Evolutionary conservation across 1,140 invertebrate species (phyloP), one percentile per base, ranked within the genome.

Genomic region (Babylonia areolata): DNA sequence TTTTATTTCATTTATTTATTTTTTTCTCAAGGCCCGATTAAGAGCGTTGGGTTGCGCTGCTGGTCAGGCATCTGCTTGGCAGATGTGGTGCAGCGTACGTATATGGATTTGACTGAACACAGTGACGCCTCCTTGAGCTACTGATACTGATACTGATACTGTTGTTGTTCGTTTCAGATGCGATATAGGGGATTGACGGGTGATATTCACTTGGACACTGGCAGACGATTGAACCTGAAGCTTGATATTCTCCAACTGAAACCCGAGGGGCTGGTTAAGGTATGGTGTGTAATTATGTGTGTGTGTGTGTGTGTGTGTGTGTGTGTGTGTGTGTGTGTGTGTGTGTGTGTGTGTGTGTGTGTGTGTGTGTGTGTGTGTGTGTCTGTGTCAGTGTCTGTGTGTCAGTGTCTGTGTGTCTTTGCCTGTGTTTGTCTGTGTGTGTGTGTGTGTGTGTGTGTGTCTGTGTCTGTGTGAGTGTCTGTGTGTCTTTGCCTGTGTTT

Each of bases 231-330:
- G 58, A n/a, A 64, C 58, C 2, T 64, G 9, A 64, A 64, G 28
- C 58, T 64, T 12, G 58, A 64, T 23, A 23, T 64, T 64, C 58
- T 64, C 2, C 58, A 64, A 23, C 58, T 64, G 28, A 64, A 64
- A 23, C 58, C 58, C 6, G 12, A 64, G 28, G 58, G 58, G 28
- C 28, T 64, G 28, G 58, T 64, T 12, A 64, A 64, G 58, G 58
- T 64, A 5, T 28, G 58, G 58, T 69, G 58, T 69, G 58, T 69
- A 31, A 11, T 6, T 69, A 23, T 69, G 58, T 69, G 58, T 69
- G 58, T 69, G 58, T 69, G 58, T 69, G 58, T 69, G 58, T 69
- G 58, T 69, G 58, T 69, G 58, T 69, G 20, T 69, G 58, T 23
- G 58, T 23, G 58, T 69, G 58, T 73, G 71, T 35, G 33, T 73